These are phyloP conservation scores for Phoebastria nigripes DNA, from an alignment of 2,797 vertebrate species.

Conservation along the genomic window DNA sequence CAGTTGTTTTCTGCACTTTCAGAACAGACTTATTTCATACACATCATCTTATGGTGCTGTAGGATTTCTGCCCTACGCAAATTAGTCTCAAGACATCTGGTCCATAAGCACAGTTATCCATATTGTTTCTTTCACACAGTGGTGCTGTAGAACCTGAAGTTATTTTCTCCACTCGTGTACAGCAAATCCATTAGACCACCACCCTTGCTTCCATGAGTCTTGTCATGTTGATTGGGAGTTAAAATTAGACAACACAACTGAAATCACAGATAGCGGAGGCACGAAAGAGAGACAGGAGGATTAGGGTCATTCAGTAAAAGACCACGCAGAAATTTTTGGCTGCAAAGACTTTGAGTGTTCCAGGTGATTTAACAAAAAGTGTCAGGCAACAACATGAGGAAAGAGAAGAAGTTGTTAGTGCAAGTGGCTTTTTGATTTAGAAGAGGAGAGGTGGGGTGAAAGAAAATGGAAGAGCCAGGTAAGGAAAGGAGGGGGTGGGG, in stretches of 20 bases:
- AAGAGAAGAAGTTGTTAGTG: background rate
- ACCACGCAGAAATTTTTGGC: background rate
- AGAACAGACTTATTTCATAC: background rate
- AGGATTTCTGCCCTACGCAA: background rate
- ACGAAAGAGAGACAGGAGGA: background rate
- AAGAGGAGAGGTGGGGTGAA: background rate
- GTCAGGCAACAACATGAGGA: background rate
- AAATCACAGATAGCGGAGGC: background rate
- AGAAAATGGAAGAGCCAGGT: background rate
- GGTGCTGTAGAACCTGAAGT: background rate
- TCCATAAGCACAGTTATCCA: background rate
- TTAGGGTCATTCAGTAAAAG: background rate
- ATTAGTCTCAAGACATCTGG: background rate
- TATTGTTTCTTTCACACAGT: background rate
- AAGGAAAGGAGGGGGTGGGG: background rate
- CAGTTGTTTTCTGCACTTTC: background rate
- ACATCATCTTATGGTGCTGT: background rate
- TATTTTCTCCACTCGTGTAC: background rate
- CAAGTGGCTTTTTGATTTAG: background rate
- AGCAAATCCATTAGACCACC: background rate
- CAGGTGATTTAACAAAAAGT: background rate
- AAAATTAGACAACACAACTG: background rate
- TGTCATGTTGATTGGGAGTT: background rate
- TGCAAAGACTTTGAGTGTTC: background rate
- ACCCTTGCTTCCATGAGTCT: background rate